phyloP scores from a whole-genome alignment of 2,113 vertebrate genomes.

The Clarias macrocephalus region DNA sequence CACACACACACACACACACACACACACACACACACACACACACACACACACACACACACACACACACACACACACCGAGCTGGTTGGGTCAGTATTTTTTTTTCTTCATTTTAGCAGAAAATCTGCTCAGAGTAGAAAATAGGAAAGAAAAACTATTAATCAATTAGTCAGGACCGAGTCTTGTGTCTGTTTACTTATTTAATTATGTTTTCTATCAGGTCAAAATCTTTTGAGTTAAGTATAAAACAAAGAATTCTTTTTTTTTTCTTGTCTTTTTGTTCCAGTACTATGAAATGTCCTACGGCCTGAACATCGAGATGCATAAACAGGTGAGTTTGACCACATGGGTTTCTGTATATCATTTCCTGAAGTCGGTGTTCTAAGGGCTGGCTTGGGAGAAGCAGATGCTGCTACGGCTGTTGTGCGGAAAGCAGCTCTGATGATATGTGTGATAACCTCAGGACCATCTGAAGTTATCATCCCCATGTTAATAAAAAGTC shows the following conservation, averaged over 20 bases:
- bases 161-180: neutral
- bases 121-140: neutral
- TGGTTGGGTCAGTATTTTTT: neutral
- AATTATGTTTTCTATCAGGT: neutral
- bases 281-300: conserved; percentile 99
- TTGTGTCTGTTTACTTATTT: neutral
- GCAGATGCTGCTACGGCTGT: neutral
- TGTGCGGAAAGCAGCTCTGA: neutral
- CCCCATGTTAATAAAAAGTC: too few species aligned
- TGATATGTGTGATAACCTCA: too few species aligned
- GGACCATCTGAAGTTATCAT: too few species aligned
- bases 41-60: neutral
- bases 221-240: neutral
- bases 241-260: neutral
- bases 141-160: neutral
- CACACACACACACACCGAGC: neutral
- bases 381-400: neutral
- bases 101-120: neutral
- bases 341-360: neutral
- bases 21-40: too few species aligned
- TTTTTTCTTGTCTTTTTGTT: conserved; percentile 57
- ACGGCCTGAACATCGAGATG: conserved; percentile 99
- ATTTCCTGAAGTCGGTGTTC: neutral
- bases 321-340: conserved; percentile 90
- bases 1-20: neutral